Conservation (phyloP, 2,888 invertebrate genomes). For the Phyllotreta striolata region DNA sequence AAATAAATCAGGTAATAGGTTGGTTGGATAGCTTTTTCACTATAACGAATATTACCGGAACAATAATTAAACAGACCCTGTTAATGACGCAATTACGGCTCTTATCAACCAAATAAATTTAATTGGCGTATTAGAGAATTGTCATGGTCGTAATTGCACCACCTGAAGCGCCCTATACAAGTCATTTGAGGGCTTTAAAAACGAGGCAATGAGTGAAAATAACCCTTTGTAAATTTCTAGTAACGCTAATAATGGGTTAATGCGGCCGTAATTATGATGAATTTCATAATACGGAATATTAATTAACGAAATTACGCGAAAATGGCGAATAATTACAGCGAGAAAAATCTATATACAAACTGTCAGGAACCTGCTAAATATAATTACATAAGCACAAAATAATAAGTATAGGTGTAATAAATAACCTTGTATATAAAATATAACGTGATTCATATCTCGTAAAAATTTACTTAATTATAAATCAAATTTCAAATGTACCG, state of each 20-base stretch:
- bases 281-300: slow-evolving; percentile 7
- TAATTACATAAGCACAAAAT: too few relatives aligned
- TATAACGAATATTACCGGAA: neutral
- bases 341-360: too few relatives aligned
- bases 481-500: neutral
- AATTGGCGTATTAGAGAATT: slow-evolving; percentile 26
- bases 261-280: slow-evolving; percentile 5
- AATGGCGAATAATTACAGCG: neutral
- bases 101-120: slow-evolving; percentile 27
- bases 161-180: slow-evolving; percentile 15
- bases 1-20: too few relatives aligned
- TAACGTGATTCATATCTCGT: neutral
- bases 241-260: slow-evolving; percentile 4
- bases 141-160: slow-evolving; percentile 20
- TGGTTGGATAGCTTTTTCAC: too few relatives aligned
- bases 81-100: slow-evolving; percentile 26
- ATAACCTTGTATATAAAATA: too few relatives aligned
- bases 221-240: slow-evolving; percentile 6
- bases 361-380: too few relatives aligned
- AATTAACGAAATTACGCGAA: neutral
- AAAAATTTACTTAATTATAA: slow-evolving; percentile 3
- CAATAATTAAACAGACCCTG: slow-evolving; percentile 12
- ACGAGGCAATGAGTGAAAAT: neutral
- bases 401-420: too few relatives aligned
- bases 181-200: slow-evolving; percentile 13